Base-by-base conservation (phyloP, 2,888 invertebrate species). In the Pachliopta kotzebuea region DNA sequence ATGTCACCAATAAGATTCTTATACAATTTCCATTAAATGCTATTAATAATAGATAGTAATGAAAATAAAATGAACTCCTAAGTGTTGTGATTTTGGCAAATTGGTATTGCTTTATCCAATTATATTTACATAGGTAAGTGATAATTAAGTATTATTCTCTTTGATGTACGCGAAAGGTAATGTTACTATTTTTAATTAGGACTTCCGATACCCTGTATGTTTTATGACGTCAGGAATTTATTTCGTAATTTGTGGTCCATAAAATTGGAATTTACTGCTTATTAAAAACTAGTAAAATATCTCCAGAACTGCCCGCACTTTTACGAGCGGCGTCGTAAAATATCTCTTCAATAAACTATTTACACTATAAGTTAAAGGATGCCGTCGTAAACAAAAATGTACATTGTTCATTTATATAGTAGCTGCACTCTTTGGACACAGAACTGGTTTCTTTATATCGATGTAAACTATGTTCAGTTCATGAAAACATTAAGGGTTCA, bases 271-370 rank as follows among this genome's bases (percentile, higher is more conserved):
- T 63, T 69, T 69, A 69, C 59, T 59, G 52, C 63, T 63, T 68
- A 63, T 68, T 68, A 68, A 68, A 67, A 56, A 61, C 68, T 63
- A 61, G 61, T 66, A 64, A 67, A 68, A 62, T 60, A 49, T 56
- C 49, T 57, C 42, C 56, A 58, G 60, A 56, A 62, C 61, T 63
- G 57, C 63, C n/a, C 60, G 37, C 45, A 56, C 49, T 63, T 69
- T 69, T 63, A 68, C 64, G 63, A 63, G 53, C 49, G 20, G 0
- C 49, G 23, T 60, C 66, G 63, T 68, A 67, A 67, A 68, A 65
- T 58, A 63, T 62, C 49, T 60, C 52, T 23, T 60, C 56, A 45
- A 61, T 61, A 60, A 50, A 60, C 50, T 64, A 56, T 65, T 65
- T 65, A 61, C 65, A 57, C 45, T 56, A 65, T 65, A 56, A 24